Evolutionary conservation across 92 coral and sea anemone genomes (phyloP).

Genomic region (Epizoanthus scotinus): DNA sequence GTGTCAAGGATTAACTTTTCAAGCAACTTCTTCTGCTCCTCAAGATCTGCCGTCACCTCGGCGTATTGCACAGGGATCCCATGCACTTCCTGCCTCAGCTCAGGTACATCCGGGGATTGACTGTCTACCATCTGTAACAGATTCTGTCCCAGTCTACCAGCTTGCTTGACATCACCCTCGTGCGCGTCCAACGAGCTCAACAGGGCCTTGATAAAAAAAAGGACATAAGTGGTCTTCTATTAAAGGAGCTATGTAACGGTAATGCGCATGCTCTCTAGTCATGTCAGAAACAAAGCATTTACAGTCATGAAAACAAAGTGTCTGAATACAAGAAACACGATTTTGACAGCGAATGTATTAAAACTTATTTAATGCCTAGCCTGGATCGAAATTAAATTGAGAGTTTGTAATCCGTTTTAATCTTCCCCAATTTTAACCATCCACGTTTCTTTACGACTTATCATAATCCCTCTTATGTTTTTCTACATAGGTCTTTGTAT

Average conservation of each 20-base stretch:
- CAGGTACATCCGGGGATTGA: constrained; percentile 73
- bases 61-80: constrained; percentile 63
- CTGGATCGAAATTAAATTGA: too few species aligned
- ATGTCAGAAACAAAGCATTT: too few species aligned
- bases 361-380: too few species aligned
- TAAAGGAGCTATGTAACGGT: not conserved
- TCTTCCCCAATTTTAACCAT: too few species aligned
- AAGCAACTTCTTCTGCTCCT: constrained; percentile 70
- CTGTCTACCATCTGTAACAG: constrained; percentile 71
- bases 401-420: too few species aligned
- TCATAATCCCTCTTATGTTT: too few species aligned
- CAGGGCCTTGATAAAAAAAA: constrained; percentile 51
- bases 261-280: too few species aligned
- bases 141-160: constrained; percentile 73
- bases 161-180: constrained; percentile 74
- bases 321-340: too few species aligned
- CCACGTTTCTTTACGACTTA: too few species aligned
- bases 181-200: constrained; percentile 68
- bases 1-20: constrained; percentile 60
- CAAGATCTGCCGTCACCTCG: constrained; percentile 63
- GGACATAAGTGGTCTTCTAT: not conserved
- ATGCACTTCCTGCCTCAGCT: constrained; percentile 77
- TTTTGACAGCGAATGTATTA: too few species aligned
- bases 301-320: too few species aligned
- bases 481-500: too few species aligned